Base-by-base conservation (phyloP, 2,797 vertebrate species). In the Margarornis squamiger region DNA sequence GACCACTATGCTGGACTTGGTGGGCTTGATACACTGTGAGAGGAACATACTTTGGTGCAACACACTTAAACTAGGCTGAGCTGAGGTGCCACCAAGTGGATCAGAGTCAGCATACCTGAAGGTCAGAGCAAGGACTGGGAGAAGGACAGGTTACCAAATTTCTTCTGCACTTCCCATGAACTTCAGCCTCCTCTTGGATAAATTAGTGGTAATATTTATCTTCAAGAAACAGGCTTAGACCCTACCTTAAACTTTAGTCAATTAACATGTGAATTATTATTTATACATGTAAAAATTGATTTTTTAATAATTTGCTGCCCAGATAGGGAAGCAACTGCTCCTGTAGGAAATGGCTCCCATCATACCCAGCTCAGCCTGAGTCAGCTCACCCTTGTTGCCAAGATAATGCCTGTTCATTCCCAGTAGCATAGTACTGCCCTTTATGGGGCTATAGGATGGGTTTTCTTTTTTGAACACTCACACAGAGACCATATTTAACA, bases 401-500 rank as follows among this genome's bases (percentile, higher is more conserved):
- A 73, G 32, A 24, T 32, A 39, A n/a, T 18, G 7, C 20, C 14
- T 16, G 8, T 36, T 82, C 26, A 23, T 59, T 45, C 61, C 32
- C 55, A 38, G 7, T 7, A 17, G 22, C 14, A 32, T 9, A 59
- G 46, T 9, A n/a, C 10, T 45, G 29, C 9, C 29, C 18, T 65
- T 68, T 30, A 13, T 4, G 43, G 32, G 46, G 20, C 30, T 12
- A 1, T 9, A 8, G 3, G 12, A 12, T 59, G 8, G 20, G 7
- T 30, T 57, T 29, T 30, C 15, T 4, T 16, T 46, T 73, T 32
- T 36, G 34, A 86, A 29, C 5, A 9, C 8, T 38, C 38, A 46
- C 18, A 46, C 2, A 45, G 14, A 49, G 29, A 49, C 24, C 23
- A 12, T 3, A 22, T 0, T 0, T 29, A 81, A 34, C n/a, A 74